These are phyloP conservation scores for Caerostris extrusa DNA, from an alignment of 1,140 invertebrate species.

Conservation along the genomic window DNA sequence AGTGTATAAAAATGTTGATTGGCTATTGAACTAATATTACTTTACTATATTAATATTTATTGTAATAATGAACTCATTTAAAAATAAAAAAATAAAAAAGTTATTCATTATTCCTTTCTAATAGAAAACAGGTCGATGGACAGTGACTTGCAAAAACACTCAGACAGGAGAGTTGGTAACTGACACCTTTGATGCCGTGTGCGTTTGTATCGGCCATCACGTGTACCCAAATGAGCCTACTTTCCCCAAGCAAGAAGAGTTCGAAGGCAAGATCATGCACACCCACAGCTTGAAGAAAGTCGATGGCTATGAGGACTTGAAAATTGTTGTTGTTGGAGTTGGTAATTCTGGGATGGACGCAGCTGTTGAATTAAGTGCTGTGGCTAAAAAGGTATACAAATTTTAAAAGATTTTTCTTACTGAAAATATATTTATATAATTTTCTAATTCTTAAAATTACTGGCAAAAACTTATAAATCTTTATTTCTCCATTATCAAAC, in stretches of 20 bases:
- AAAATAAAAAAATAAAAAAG: too few species aligned
- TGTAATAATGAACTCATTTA: too few species aligned
- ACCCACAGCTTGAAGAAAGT: constrained; percentile 80
- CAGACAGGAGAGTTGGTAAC: constrained; percentile 76
- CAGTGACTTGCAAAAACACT: constrained; percentile 77
- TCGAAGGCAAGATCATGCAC: constrained; percentile 80
- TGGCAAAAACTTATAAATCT: too few species aligned
- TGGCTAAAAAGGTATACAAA: constrained; percentile 71
- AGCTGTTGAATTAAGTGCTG: constrained; percentile 77
- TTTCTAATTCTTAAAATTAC: too few species aligned
- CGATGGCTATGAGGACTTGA: constrained; percentile 79
- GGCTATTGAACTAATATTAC: too few species aligned
- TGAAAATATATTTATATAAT: too few species aligned
- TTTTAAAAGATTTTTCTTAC: too few species aligned
- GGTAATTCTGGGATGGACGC: constrained; percentile 80
- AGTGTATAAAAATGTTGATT: too few species aligned
- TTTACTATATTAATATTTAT: too few species aligned
- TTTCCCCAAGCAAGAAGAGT: constrained; percentile 78
- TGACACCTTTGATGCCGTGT: constrained; percentile 75
- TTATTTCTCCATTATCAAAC: too few species aligned
- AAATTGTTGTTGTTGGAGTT: constrained; percentile 80
- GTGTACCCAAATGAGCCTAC: constrained; percentile 79
- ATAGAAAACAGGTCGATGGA: constrained; percentile 80
- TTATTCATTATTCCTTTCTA: background rate
- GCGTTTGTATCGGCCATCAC: constrained; percentile 80